phyloP scores from a whole-genome alignment of 2,797 vertebrate species.

The Myotis findleyi region DNA sequence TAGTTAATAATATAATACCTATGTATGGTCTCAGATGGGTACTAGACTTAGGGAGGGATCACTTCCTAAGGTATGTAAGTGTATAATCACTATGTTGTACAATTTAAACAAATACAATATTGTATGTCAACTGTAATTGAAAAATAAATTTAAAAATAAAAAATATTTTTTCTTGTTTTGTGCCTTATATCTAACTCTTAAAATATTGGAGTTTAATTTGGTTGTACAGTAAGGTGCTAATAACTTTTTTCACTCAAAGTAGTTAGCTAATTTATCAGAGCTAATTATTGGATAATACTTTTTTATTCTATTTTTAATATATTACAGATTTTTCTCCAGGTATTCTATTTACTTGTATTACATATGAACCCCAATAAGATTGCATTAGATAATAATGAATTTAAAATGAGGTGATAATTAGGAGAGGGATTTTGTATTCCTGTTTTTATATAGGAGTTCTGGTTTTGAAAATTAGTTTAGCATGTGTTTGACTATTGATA shows the following conservation, averaged over 20 bases:
- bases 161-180: conserved; percentile 30
- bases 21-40: neutral
- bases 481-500: conserved; percentile 6
- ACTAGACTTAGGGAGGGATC: neutral
- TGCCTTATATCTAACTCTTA: conserved; percentile 46
- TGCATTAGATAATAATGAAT: neutral
- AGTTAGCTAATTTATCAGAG: conserved; percentile 47
- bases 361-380: neutral
- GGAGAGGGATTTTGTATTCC: conserved; percentile 1
- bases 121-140: neutral
- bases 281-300: neutral
- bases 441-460: neutral
- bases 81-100: neutral
- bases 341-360: neutral
- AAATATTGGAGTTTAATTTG: conserved; percentile 62
- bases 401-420: conserved; percentile 33
- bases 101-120: neutral
- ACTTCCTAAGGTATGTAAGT: neutral
- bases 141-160: neutral
- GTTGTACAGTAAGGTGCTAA: neutral
- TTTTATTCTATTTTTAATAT: conserved; percentile 32
- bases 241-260: neutral
- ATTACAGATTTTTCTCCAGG: neutral
- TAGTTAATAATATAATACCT: neutral
- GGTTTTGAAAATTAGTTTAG: conserved; percentile 29